phyloP scores from a whole-genome alignment of 2,797 vertebrate species.

The Acrossocheilus fasciatus region DNA sequence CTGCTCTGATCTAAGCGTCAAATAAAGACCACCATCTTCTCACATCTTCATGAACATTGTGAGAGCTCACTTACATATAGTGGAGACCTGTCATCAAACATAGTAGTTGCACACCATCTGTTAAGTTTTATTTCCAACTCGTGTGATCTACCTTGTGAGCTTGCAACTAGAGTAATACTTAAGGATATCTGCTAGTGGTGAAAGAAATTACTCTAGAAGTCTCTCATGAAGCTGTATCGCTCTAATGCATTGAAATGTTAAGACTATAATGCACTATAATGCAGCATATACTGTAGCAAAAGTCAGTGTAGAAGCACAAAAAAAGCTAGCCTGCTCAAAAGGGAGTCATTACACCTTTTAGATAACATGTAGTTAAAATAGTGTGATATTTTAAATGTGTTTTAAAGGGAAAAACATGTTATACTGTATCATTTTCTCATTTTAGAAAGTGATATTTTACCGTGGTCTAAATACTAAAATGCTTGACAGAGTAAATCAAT shows the following conservation, averaged over 20 bases:
- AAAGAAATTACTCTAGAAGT: not conserved
- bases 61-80: not conserved
- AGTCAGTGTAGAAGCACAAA: constrained; percentile 5
- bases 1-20: not conserved
- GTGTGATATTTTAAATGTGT: not conserved
- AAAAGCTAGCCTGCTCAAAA: not conserved
- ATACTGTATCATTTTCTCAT: not conserved
- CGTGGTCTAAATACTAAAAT: constrained; percentile 2
- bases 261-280: constrained; percentile 21
- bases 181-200: not conserved
- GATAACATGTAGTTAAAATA: not conserved
- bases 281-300: constrained; percentile 11
- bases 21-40: not conserved
- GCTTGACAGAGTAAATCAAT: constrained; percentile 1
- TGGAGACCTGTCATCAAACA: constrained; percentile 9
- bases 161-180: constrained; percentile 18
- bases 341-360: not conserved
- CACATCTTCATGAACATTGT: not conserved
- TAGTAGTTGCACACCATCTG: constrained; percentile 5
- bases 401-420: not conserved
- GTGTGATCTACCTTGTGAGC: not conserved
- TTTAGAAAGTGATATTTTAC: constrained; percentile 12
- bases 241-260: constrained; percentile 8
- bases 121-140: constrained; percentile 16
- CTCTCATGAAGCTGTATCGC: not conserved